These are phyloP conservation scores for Mercenaria mercenaria DNA, from an alignment of 1,140 invertebrate genomes.

Conservation along the genomic window DNA sequence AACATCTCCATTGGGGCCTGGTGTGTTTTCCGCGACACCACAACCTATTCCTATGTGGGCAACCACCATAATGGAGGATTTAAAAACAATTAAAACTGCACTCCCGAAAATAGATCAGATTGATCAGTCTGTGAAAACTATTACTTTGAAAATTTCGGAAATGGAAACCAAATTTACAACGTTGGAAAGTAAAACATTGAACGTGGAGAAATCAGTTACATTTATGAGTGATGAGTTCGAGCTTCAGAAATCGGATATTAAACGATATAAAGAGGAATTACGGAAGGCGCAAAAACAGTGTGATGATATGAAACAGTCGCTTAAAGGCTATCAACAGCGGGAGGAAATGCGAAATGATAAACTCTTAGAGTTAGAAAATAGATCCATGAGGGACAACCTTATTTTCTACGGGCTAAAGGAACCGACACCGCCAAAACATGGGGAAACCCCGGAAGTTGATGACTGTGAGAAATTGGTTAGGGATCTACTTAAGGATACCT, in stretches of 20 bases:
- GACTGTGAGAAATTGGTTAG: conserved; percentile 1
- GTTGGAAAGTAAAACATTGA: not conserved
- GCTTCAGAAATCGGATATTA: not conserved
- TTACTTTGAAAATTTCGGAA: not conserved
- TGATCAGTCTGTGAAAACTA: not conserved
- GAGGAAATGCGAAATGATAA: not conserved
- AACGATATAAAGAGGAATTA: not conserved
- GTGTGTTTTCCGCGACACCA: not conserved
- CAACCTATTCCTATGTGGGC: not conserved
- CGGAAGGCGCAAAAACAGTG: not conserved
- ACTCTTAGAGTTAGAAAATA: not conserved
- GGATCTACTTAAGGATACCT: not conserved
- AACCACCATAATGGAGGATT: not conserved
- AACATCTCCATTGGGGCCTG: not conserved
- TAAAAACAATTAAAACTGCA: not conserved
- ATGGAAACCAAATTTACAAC: not conserved
- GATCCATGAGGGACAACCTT: conserved; percentile 32
- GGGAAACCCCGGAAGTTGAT: not conserved
- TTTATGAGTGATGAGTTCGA: conserved; percentile 28
- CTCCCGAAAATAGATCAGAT: conserved; percentile 6
- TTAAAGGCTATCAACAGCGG: not conserved
- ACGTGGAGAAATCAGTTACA: not conserved
- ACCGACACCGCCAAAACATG: not conserved
- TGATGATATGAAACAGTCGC: too few species aligned
- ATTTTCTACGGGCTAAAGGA: conserved; percentile 13